phyloP scores from a whole-genome alignment of 2,888 invertebrate genomes.

The Morpho helenor region DNA sequence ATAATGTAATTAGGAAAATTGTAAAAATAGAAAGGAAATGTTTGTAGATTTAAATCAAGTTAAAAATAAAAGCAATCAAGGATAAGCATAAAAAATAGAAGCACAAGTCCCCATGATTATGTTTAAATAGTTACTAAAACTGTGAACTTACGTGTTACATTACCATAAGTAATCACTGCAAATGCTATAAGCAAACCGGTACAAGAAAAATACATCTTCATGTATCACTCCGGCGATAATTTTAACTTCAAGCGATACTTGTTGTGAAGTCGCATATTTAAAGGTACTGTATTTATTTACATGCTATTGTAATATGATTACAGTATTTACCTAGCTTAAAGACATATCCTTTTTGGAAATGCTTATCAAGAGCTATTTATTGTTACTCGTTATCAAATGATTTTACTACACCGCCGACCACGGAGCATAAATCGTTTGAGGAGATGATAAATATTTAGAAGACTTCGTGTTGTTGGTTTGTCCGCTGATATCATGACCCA shows the following conservation, averaged over 20 bases:
- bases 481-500: slow-evolving; percentile 17
- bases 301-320: slow-evolving; percentile 11
- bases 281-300: slow-evolving; percentile 13
- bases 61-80: too few species aligned
- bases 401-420: slow-evolving; percentile 4
- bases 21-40: too few species aligned
- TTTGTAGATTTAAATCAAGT: too few species aligned
- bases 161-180: slow-evolving; percentile 3
- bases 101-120: too few species aligned
- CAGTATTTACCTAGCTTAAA: slow-evolving; percentile 10
- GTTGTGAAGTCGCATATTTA: slow-evolving; percentile 1
- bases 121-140: too few species aligned
- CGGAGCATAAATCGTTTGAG: background rate
- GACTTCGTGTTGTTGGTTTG: slow-evolving; percentile 8
- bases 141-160: slow-evolving; percentile 15
- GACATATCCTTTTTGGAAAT: slow-evolving; percentile 17
- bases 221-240: background rate
- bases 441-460: slow-evolving; percentile 4
- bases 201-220: slow-evolving; percentile 4
- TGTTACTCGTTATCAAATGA: slow-evolving; percentile 12
- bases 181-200: background rate
- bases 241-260: background rate
- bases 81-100: too few species aligned
- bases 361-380: slow-evolving; percentile 7
- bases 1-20: too few species aligned